Conservation (phyloP, 2,888 invertebrate species). For the Acanthosepion pharaonis region DNA sequence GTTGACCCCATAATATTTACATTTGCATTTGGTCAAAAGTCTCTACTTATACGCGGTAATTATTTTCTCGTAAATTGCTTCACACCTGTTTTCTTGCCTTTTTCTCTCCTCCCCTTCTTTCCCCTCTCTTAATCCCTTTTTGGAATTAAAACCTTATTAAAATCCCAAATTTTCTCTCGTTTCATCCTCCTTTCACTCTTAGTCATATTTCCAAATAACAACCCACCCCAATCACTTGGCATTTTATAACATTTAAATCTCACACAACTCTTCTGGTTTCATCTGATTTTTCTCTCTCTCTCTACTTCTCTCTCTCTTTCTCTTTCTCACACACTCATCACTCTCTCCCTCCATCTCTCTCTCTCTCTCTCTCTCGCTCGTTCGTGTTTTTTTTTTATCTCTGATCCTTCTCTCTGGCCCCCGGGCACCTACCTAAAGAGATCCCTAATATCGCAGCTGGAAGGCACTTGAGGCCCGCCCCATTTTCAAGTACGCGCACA, state of each 20-base stretch:
- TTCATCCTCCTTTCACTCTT: no score
- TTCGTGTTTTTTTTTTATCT: no score
- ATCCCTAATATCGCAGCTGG: neutral
- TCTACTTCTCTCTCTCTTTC: neutral
- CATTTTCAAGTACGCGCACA: neutral
- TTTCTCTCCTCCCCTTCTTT: neutral
- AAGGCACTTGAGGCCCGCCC: neutral
- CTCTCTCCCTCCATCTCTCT: neutral
- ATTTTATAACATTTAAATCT: no score
- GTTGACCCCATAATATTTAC: no score
- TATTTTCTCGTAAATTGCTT: no score
- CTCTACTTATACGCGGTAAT: no score
- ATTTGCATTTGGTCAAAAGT: no score
- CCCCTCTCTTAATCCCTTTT: neutral
- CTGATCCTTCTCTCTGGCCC: neutral
- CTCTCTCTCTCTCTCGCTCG: neutral
- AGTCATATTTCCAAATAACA: no score
- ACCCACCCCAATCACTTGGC: neutral
- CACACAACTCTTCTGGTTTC: neutral
- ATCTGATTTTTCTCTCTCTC: neutral
- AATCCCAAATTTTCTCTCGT: neutral
- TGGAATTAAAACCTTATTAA: no score
- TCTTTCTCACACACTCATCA: no score
- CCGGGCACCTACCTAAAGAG: neutral
- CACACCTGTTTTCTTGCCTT: neutral